Conservation (phyloP, 2,888 invertebrate species). For the Lithosia quadra region DNA sequence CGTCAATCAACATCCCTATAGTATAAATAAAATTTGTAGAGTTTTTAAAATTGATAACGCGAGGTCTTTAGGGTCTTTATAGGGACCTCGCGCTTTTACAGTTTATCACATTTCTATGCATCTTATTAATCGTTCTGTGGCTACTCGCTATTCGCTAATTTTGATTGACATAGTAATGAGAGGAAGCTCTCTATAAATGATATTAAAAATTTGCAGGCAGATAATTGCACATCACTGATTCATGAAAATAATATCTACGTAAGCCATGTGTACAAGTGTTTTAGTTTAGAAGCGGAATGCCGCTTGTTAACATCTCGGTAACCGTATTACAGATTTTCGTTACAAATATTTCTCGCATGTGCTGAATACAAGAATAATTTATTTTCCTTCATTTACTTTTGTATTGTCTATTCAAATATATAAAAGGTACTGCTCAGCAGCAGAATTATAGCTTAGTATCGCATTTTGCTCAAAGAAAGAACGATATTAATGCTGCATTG, state of each 20-base stretch:
- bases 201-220: background rate
- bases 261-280: slow-evolving; percentile 14
- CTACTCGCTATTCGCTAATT: background rate
- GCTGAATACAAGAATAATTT: slow-evolving; percentile 10
- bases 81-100: too few relatives aligned
- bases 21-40: too few relatives aligned
- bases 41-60: too few relatives aligned
- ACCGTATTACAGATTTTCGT: slow-evolving; percentile 37
- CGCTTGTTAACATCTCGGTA: slow-evolving; percentile 39
- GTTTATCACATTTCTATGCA: too few relatives aligned
- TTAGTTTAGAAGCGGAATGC: slow-evolving; percentile 15
- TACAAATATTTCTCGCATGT: background rate
- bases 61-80: too few relatives aligned
- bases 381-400: slow-evolving; percentile 6
- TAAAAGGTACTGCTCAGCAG: background rate
- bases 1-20: too few relatives aligned
- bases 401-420: slow-evolving; percentile 10
- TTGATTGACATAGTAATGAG: background rate
- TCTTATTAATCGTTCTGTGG: too few relatives aligned
- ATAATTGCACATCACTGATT: slow-evolving; percentile 10
- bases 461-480: background rate
- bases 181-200: background rate
- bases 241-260: background rate
- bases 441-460: background rate
- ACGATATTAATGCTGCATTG: background rate